These are phyloP conservation scores for Columba janthina DNA, from an alignment of 2,113 vertebrate genomes.

Conservation along the genomic window DNA sequence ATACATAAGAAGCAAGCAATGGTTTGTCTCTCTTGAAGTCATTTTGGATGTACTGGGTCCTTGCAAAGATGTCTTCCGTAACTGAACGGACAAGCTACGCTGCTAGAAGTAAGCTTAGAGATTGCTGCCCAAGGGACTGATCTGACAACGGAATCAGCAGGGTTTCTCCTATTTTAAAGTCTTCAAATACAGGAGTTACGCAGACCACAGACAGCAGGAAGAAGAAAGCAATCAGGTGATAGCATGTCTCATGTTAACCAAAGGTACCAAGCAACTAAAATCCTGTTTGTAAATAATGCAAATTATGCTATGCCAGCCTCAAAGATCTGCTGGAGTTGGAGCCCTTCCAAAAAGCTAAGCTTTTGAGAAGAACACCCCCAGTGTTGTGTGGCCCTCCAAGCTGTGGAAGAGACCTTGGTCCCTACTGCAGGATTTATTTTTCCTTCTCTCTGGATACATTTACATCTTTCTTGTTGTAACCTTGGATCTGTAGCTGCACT, in stretches of 20 bases:
- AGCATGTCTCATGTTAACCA: background rate
- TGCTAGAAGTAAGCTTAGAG: background rate
- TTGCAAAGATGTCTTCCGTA: background rate
- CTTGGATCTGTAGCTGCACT: background rate
- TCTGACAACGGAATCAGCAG: background rate
- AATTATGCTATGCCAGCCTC: background rate
- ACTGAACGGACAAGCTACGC: background rate
- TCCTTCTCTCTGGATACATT: background rate
- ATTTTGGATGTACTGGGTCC: background rate
- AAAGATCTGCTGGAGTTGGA: background rate
- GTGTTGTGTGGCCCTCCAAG: background rate
- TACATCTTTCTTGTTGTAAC: background rate
- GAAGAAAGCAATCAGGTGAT: background rate
- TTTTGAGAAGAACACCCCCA: background rate
- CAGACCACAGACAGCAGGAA: background rate
- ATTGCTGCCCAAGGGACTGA: background rate
- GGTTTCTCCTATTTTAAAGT: background rate
- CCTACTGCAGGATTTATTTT: background rate
- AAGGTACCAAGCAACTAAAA: background rate
- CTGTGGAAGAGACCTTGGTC: background rate
- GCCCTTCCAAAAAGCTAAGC: background rate
- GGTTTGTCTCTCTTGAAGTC: background rate
- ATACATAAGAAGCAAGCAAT: background rate
- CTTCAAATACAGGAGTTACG: background rate
- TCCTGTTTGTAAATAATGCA: background rate